phyloP scores from a whole-genome alignment of 1,140 invertebrate species.

The Drosophila nigrodunni region DNA sequence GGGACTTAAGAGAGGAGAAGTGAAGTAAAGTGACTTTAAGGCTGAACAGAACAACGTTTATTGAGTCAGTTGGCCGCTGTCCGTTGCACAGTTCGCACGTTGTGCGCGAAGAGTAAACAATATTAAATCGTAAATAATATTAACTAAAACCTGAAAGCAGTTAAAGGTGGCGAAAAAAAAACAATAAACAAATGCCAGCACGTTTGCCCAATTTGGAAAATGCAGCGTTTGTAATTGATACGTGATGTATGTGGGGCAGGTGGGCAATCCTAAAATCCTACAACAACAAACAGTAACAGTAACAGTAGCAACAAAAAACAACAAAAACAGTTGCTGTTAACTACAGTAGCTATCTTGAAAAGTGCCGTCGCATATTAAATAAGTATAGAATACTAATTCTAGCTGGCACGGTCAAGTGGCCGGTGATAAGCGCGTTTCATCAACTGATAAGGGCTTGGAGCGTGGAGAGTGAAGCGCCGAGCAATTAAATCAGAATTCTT shows the following conservation, averaged over 20 bases:
- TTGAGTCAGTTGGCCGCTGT: conserved; percentile 67
- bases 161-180: conserved; percentile 24
- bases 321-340: conserved; percentile 7
- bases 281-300: too few species aligned
- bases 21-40: conserved; percentile 53
- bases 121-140: conserved; percentile 20
- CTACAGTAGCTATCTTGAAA: conserved; percentile 18
- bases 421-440: conserved; percentile 51
- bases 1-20: not conserved
- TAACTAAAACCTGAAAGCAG: conserved; percentile 20
- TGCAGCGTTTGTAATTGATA: conserved; percentile 52
- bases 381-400: conserved; percentile 16
- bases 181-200: conserved; percentile 57
- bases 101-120: conserved; percentile 31
- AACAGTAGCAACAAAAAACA: too few species aligned
- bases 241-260: conserved; percentile 73
- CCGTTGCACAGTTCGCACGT: conserved; percentile 69
- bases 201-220: conserved; percentile 67
- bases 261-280: conserved; percentile 27
- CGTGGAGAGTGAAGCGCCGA: conserved; percentile 52
- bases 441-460: conserved; percentile 49
- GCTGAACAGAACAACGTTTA: conserved; percentile 39
- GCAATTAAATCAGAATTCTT: conserved; percentile 52
- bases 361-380: conserved; percentile 23
- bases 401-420: conserved; percentile 40